Evolutionary conservation across 92 coral and sea anemone species (phyloP).

Genomic region (Zoanthus gigantus): DNA sequence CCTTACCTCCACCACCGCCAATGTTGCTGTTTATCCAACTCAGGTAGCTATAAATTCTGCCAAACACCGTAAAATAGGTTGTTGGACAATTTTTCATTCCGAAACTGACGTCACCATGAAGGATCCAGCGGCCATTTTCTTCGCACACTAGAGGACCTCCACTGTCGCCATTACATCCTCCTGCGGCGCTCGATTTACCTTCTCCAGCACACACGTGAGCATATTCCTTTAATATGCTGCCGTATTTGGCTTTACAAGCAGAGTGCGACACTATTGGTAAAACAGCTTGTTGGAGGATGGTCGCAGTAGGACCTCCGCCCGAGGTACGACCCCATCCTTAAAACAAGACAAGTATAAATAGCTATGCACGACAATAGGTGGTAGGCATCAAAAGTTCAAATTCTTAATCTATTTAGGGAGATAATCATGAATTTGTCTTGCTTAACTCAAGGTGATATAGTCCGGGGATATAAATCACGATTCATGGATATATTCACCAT

Average conservation of each 20-base stretch:
- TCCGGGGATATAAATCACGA: too few relatives aligned
- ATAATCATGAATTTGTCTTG: too few relatives aligned
- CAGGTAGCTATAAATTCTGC: too few relatives aligned
- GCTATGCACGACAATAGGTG: too few relatives aligned
- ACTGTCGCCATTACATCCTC: slow-evolving; percentile 1
- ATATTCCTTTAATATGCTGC: neutral
- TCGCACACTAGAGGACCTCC: too few relatives aligned
- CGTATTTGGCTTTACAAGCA: neutral
- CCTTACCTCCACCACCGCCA: too few relatives aligned
- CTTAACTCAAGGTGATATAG: too few relatives aligned
- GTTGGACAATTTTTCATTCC: neutral
- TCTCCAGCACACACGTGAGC: neutral
- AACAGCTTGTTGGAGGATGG: neutral
- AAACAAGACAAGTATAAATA: neutral
- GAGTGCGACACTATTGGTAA: too few relatives aligned
- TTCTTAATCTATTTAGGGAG: too few relatives aligned
- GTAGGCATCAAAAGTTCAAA: too few relatives aligned
- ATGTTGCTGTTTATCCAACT: too few relatives aligned
- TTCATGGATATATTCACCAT: too few relatives aligned
- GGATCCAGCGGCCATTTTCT: neutral
- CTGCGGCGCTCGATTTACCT: neutral
- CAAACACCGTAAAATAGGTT: neutral
- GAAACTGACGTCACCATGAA: neutral
- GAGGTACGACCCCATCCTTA: neutral
- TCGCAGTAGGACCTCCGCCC: neutral